phyloP scores from a whole-genome alignment of 2,888 invertebrate genomes.

The Acleris literana region DNA sequence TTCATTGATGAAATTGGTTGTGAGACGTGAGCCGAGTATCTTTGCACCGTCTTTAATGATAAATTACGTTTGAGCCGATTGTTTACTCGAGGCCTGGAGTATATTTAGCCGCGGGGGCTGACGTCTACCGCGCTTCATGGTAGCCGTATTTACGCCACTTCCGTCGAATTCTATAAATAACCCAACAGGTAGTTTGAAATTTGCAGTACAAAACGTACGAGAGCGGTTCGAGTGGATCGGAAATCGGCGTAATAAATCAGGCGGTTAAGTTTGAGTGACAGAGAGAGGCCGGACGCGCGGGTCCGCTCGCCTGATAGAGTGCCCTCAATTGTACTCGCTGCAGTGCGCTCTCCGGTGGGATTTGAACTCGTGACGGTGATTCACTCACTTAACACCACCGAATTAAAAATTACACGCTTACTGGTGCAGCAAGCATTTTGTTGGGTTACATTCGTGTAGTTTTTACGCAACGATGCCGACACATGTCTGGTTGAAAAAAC shows the following conservation, averaged over 20 bases:
- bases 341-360: constrained; percentile 26
- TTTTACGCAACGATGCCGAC: constrained; percentile 10
- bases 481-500: constrained; percentile 16
- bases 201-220: constrained; percentile 39
- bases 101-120: constrained; percentile 39
- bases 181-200: constrained; percentile 37
- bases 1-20: constrained; percentile 22
- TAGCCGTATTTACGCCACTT: constrained; percentile 43
- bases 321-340: constrained; percentile 31
- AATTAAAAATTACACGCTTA: constrained; percentile 22
- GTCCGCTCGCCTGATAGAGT: constrained; percentile 48
- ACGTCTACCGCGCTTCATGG: constrained; percentile 35
- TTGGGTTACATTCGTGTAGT: constrained; percentile 11
- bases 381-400: constrained; percentile 8
- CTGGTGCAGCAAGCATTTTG: constrained; percentile 12
- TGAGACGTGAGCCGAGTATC: background rate
- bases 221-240: constrained; percentile 46
- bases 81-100: constrained; percentile 41
- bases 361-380: constrained; percentile 28
- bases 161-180: constrained; percentile 42
- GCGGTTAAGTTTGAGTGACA: constrained; percentile 52
- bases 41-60: constrained; percentile 3
- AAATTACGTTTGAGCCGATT: constrained; percentile 37
- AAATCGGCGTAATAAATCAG: too few species aligned
- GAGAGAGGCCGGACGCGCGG: constrained; percentile 53